Base-by-base conservation (phyloP, 2,888 invertebrate species). In the Blera fallax region DNA sequence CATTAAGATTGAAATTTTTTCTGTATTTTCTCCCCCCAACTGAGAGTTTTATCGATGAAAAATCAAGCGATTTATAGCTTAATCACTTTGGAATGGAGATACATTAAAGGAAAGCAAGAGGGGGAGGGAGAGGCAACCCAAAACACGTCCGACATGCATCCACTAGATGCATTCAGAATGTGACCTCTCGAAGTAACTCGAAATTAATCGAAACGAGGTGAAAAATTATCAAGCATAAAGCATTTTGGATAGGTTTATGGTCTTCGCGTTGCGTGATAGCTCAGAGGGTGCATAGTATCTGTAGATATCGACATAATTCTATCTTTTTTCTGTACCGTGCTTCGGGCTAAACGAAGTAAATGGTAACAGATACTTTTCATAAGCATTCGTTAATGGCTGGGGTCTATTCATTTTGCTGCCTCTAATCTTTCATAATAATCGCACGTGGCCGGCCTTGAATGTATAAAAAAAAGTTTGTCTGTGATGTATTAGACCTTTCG, bases 351-450 rank as follows among this genome's bases (percentile, higher is more conserved):
- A 11, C 14, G 40, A 6, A 40, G 37, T 50, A 6, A 64, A 18
- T 48, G 64, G 65, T 50, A 64, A 64, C 24, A 65, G 65, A 65
- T 65, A 65, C 34, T 34, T 65, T 64, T 64, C 43, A 43, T 43
- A 40, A 24, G 60, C 37, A 40, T n/a, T 40, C 21, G 40, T 64
- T 64, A 48, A 50, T 50, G 50, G 34, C 37, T 14, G 4, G 32
- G 48, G 45, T 50, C 3, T 48, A 40, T 40, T 40, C 1, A 4
- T 37, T n/a, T 37, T 37, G 8, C 8, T 40, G n/a, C 14, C 37
- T 18, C 10, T 60, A 45, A 18, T n/a, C 7, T 64, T 24, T 14
- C 34, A 50, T 50, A 24, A 24, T 50, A 65, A 29, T 34, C 40
- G 40, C 40, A 40, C 14, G 14, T 40, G 14, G 40, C 14, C 21